Conservation (phyloP, 2,888 invertebrate species). For the Cosmia trapezina region DNA sequence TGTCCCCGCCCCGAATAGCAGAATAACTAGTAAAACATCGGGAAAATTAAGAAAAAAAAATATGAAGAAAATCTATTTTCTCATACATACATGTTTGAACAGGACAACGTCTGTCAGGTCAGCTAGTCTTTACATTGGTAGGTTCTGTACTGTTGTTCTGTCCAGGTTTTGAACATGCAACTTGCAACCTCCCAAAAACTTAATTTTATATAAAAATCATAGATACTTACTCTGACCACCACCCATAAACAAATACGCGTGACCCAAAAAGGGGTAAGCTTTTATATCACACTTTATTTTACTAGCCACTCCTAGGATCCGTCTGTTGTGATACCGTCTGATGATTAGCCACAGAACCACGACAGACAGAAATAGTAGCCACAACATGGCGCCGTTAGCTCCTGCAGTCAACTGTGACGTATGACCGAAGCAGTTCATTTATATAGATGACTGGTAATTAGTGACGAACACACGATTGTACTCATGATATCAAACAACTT, state of each 20-base stretch:
- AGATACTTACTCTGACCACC: constrained; percentile 63
- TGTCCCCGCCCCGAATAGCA: too few species aligned
- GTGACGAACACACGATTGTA: too few species aligned
- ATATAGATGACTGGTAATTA: neutral
- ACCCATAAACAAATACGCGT: constrained; percentile 64
- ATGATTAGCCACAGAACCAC: constrained; percentile 25
- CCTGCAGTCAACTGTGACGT: constrained; percentile 22
- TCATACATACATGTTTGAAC: too few species aligned
- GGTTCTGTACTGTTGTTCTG: too few species aligned
- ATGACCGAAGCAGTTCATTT: constrained; percentile 3
- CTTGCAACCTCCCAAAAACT: neutral
- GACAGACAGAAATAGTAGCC: constrained; percentile 22
- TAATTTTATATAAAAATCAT: neutral
- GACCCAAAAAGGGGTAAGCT: constrained; percentile 67
- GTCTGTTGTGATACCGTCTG: constrained; percentile 56
- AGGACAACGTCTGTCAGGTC: too few species aligned
- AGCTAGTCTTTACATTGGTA: too few species aligned
- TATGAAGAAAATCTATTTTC: too few species aligned
- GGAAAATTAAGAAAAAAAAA: too few species aligned
- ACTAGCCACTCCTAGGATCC: constrained; percentile 55
- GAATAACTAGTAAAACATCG: too few species aligned
- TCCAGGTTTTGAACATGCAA: too few species aligned
- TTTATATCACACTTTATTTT: constrained; percentile 62
- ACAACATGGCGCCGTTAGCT: constrained; percentile 35
- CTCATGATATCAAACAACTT: too few species aligned